Base-by-base conservation (phyloP, 2,888 invertebrate species). In the Gonocerus acuteangulatus region DNA sequence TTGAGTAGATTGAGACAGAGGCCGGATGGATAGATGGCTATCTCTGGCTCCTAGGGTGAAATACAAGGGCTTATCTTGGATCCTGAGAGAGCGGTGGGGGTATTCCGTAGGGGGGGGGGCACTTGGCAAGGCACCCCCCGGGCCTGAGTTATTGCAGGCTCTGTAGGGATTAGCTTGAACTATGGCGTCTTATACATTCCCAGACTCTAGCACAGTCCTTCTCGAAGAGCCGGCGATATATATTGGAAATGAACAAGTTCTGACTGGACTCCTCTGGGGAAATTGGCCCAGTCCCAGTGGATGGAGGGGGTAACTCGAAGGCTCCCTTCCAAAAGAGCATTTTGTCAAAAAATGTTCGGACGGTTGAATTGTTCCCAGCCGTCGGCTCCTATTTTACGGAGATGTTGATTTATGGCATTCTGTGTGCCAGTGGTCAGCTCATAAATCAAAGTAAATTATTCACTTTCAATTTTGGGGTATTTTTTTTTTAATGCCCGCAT, bases 11-110 rank as follows among this genome's bases (percentile, higher is more conserved):
- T 27, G 27, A 27, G 51, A 51, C 32, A 34, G 51, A 16, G 19
- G 32, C 39, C 15, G 39, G 42, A 54, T 54, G 42, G 54, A 54
- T 54, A 54, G 54, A 54, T 54, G 54, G 54, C 36, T 54, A 54
- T 54, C 54, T 39, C 54, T 21, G 11, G 21, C 36, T 11, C 39
- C 13, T 9, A 16, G 47, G 54, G 54, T 54, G 54, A 54, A 54
- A 54, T 54, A 54, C 54, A 54, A 21, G 2, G 39, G 54, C 54
- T 54, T 54, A 54, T 54, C 54, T 54, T 21, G 39, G 15, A 54
- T 51, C 51, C 34, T 19, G 16, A 19, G 51, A 51, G 34, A 27
- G 32, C 19, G n/a, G 36, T 15, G 13, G n/a, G n/a, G n/a, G n/a
- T n/a, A n/a, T n/a, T n/a, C n/a, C n/a, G 34, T 15, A n/a, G 32